Conservation (phyloP, 2,888 invertebrate species). For the Azorinus chamasolen region DNA sequence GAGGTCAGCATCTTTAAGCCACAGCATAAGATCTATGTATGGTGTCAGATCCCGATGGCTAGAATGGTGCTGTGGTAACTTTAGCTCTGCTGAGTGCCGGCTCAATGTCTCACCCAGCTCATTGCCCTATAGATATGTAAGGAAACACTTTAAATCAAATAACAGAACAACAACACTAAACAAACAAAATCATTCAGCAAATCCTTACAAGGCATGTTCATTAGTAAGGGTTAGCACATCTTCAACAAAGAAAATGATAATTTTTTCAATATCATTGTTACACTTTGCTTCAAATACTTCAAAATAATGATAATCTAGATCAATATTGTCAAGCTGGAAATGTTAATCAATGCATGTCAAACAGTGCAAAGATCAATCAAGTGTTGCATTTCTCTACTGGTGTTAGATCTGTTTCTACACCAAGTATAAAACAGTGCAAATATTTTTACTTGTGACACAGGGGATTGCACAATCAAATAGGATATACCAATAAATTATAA, state of each 20-base stretch:
- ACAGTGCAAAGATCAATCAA: too few relatives aligned
- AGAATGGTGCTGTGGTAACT: slow-evolving; percentile 91
- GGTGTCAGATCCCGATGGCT: slow-evolving; percentile 95
- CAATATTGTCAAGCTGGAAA: too few relatives aligned
- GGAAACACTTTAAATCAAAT: background rate
- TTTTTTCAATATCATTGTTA: background rate
- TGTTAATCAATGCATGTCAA: too few relatives aligned
- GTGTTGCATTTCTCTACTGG: too few relatives aligned
- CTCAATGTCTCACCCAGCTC: slow-evolving; percentile 90
- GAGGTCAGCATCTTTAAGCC: slow-evolving; percentile 95
- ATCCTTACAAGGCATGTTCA: too few relatives aligned
- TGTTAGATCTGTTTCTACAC: too few relatives aligned
- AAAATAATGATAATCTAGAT: background rate
- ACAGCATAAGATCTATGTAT: slow-evolving; percentile 96
- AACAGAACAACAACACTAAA: background rate
- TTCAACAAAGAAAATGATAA: background rate
- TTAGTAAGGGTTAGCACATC: background rate
- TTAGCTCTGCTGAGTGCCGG: slow-evolving; percentile 87
- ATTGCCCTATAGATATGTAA: slow-evolving; percentile 88
- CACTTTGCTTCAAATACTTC: background rate
- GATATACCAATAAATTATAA: too few relatives aligned
- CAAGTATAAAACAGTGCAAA: too few relatives aligned
- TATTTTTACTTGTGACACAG: too few relatives aligned
- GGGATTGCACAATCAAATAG: too few relatives aligned
- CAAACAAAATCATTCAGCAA: background rate